Conservation (phyloP, 2,797 vertebrate genomes). For the Gymnopithys bicolor region DNA sequence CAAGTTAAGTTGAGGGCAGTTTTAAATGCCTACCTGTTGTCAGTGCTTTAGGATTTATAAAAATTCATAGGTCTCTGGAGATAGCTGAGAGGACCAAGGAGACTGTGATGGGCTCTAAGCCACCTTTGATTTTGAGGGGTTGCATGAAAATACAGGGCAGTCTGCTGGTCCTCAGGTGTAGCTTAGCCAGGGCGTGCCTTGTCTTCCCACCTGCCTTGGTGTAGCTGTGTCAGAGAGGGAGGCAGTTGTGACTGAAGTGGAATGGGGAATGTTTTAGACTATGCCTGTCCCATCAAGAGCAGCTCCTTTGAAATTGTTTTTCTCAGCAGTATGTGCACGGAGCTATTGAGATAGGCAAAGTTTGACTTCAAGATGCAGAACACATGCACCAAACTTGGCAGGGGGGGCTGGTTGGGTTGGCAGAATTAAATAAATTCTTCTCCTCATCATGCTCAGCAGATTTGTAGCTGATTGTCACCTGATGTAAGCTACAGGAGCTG, state of each 20-base stretch:
- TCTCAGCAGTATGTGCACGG: background rate
- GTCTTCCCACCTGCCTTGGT: background rate
- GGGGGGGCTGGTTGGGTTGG: background rate
- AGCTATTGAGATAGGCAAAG: background rate
- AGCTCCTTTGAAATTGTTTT: background rate
- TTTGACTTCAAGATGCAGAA: background rate
- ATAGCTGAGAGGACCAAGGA: background rate
- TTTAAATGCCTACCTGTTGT: background rate
- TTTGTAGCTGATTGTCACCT: background rate
- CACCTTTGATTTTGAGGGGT: background rate
- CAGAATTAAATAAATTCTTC: background rate
- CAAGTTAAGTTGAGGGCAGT: background rate
- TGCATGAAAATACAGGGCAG: background rate
- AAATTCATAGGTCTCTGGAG: background rate
- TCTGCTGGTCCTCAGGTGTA: background rate
- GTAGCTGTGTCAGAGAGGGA: background rate
- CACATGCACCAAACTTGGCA: fast-evolving
- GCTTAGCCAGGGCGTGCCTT: background rate
- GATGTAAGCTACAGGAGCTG: background rate
- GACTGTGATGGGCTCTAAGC: background rate
- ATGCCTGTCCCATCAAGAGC: fast-evolving
- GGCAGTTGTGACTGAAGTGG: background rate
- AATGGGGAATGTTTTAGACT: background rate
- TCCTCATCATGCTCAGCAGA: background rate
- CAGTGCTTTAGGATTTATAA: background rate